Evolutionary conservation across 2,113 vertebrate genomes (phyloP).

Genomic region (Gobio gobio): DNA sequence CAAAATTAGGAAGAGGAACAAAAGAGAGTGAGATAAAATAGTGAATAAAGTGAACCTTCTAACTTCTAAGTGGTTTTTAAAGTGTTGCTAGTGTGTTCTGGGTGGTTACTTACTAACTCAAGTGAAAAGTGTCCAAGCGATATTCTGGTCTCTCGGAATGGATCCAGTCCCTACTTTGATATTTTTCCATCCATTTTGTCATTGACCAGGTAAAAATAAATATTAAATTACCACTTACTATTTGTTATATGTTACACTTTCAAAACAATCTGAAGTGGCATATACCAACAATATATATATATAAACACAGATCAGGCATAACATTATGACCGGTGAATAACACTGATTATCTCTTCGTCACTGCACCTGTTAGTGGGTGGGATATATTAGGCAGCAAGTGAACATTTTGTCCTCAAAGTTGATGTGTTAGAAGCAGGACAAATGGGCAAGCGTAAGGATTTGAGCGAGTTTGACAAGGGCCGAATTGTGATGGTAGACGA

Average conservation of each 20-base stretch:
- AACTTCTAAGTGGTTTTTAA: neutral
- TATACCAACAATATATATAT: neutral
- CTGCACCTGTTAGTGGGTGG: too few species aligned
- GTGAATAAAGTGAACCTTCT: too few species aligned
- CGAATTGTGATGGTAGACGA: too few species aligned
- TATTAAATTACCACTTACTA: neutral
- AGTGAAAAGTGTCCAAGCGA: neutral
- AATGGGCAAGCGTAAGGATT: too few species aligned
- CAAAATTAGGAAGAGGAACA: neutral
- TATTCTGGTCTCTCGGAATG: neutral
- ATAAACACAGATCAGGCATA: neutral
- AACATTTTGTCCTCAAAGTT: too few species aligned
- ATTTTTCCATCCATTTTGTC: neutral
- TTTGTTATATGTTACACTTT: neutral
- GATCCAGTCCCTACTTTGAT: neutral
- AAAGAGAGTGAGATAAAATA: too few species aligned
- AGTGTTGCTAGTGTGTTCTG: neutral
- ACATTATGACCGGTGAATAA: too few species aligned
- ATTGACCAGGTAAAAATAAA: neutral
- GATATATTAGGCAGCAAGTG: too few species aligned
- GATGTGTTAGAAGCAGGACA: too few species aligned
- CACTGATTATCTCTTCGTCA: too few species aligned
- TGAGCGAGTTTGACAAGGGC: too few species aligned
- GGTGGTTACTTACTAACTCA: neutral
- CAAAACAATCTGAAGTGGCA: neutral